Percentiles rank a stretch among this genome's conserved stretches.
Conservation (phyloP, 2,113 vertebrate species). For the Epinephelus lanceolatus region DNA sequence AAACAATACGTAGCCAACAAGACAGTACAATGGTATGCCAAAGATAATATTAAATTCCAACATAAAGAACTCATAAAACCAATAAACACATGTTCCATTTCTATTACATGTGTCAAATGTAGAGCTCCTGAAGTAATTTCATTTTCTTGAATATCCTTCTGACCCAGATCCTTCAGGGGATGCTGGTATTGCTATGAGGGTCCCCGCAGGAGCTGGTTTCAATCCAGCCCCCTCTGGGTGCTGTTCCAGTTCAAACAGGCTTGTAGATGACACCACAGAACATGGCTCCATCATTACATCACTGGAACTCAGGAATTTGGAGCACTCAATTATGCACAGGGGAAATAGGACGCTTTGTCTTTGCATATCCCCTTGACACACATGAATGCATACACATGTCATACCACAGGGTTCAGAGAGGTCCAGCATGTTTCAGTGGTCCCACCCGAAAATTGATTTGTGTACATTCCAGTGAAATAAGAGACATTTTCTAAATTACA, state of each 20-base stretch:
- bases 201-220: conserved; percentile 55
- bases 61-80: no score
- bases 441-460: not conserved
- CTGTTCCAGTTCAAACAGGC: conserved; percentile 72
- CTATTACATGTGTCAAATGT: not conserved
- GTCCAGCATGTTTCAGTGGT: not conserved
- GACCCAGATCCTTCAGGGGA: conserved; percentile 41
- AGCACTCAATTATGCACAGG: conserved; percentile 59
- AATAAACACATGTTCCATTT: not conserved
- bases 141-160: not conserved
- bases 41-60: no score
- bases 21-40: no score
- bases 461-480: no score
- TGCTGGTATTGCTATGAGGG: not conserved
- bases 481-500: no score
- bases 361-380: conserved; percentile 57
- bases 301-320: conserved; percentile 60
- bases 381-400: not conserved
- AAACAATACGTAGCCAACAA: no score
- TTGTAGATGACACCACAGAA: not conserved
- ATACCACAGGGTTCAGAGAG: not conserved
- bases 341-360: conserved; percentile 58
- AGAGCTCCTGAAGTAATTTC: conserved; percentile 1
- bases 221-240: conserved; percentile 69
- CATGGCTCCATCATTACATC: conserved; percentile 25